Base-by-base conservation (phyloP, 2,797 vertebrate species). In the Chelmon rostratus region DNA sequence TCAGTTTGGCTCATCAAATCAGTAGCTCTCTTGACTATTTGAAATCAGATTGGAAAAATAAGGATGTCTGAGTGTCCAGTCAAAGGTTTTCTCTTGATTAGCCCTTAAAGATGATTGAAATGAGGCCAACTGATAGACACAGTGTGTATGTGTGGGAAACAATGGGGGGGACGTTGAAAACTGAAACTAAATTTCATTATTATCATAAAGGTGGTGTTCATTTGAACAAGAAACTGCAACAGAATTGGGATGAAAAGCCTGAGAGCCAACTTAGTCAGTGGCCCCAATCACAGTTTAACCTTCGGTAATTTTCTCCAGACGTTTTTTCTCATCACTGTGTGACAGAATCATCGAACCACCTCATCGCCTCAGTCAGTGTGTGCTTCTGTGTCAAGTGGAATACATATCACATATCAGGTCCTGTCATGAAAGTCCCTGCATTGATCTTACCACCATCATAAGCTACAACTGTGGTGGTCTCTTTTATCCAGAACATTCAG, bases 401-500 rank as follows among this genome's bases (percentile, higher is more conserved):
- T 12, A 8, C 0, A 1, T 61, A 19, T 9, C 47, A 13, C 49
- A 49, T 1, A 71, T 67, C 35, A 0, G n/a, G 15, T 46, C 50
- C n/a, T n/a, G 44, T 44, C 31, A 23, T 61, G 31, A 65, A 71
- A 69, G n/a, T 44, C 40, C 35, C 49, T 31, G 11, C 44, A 38
- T 49, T 67, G 47, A 75, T 79, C 35, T 50, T 38, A 13, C 57
- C 61, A 61, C 47, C 35, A 40, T 67, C 33, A 44, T 66, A 61
- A 78, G 19, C 74, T 57, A 53, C 64, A 49, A 6, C 58, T 65
- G 31, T 57, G 19, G 57, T 42, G 68, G 79, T 59, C 18, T 42
- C 42, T 68, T 52, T 15, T 57, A 49, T 42, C 54, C 49, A 8
- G 25, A 28, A 38, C 28, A 19, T 71, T 82, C 63, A 73, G 56